phyloP scores from a whole-genome alignment of 1,140 invertebrate genomes.

The Brachionus plicatilis region DNA sequence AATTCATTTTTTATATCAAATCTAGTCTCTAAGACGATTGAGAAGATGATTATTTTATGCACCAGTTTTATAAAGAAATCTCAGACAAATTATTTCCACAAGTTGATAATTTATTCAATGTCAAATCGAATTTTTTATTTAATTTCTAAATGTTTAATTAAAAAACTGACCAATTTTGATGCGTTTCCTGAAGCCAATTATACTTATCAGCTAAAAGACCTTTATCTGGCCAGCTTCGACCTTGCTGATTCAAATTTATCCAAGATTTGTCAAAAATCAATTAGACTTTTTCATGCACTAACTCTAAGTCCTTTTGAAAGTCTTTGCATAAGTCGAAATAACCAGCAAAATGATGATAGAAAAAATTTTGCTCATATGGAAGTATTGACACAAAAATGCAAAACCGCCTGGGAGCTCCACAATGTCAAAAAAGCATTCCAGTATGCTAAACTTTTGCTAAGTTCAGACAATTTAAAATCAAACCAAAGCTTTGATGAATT shows the following conservation, averaged over 20 bases:
- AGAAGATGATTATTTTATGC: neutral
- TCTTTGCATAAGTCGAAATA: neutral
- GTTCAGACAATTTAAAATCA: neutral
- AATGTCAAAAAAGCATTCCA: conserved; percentile 19
- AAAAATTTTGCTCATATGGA: neutral
- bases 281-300: neutral
- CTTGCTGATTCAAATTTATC: neutral
- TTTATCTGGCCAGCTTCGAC: neutral
- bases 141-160: neutral
- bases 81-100: neutral
- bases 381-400: conserved; percentile 33
- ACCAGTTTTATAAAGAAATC: neutral
- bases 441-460: neutral
- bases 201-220: neutral
- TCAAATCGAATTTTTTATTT: neutral
- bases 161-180: neutral
- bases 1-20: conserved; percentile 14
- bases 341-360: neutral
- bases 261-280: neutral
- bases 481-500: neutral
- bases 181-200: neutral
- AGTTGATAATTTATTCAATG: neutral
- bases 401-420: conserved; percentile 7
- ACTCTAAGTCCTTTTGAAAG: neutral
- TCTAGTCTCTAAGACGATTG: neutral